Base-by-base conservation (phyloP, 2,113 vertebrate species). In the Pelobates fuscus region DNA sequence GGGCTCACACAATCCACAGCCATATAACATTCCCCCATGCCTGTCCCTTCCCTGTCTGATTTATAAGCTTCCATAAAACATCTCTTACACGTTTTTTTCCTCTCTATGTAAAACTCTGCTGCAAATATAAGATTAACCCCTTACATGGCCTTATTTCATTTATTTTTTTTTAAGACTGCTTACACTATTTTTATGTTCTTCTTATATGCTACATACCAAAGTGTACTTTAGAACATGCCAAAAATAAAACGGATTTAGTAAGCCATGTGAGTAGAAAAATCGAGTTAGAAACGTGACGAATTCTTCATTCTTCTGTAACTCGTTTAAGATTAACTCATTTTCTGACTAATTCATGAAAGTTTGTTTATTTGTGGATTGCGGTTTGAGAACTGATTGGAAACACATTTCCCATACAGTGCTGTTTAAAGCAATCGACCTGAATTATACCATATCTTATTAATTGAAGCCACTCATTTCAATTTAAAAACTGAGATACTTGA, bases 351-450 rank as follows among this genome's bases (percentile, higher is more conserved):
- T 26, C 46, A 44, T 25, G 26, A 67, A 74, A 75, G 63, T 75
- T 67, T 73, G 30, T 73, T 75, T 75, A 67, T 75, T 75, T 75
- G 32, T 29, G 52, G 49, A 66, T 75, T 75, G 62, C 58, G 63
- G 62, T 65, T 66, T 5, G 8, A 73, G 60, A 12, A 57, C 30
- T 74, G 61, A 74, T 65, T 65, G 49, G 46, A 65, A 74, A 74
- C 71, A 74, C 46, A 65, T 74, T 74, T 64, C 8, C 8, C 20
- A 41, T 25, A 65, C 71, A 74, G 54, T 65, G 60, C 44, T 21
- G 15, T 5, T 12, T 49, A 63, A 55, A 64, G 11, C 44, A 18
- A 49, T 17, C 41, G 21, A 32, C 26, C 21, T 72, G 21, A 71
- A 71, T 71, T 18, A 62, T 30, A 37, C 8, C 12, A 14, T 49